Base-by-base conservation (phyloP, 2,797 vertebrate genomes). In the Tadarida brasiliensis region DNA sequence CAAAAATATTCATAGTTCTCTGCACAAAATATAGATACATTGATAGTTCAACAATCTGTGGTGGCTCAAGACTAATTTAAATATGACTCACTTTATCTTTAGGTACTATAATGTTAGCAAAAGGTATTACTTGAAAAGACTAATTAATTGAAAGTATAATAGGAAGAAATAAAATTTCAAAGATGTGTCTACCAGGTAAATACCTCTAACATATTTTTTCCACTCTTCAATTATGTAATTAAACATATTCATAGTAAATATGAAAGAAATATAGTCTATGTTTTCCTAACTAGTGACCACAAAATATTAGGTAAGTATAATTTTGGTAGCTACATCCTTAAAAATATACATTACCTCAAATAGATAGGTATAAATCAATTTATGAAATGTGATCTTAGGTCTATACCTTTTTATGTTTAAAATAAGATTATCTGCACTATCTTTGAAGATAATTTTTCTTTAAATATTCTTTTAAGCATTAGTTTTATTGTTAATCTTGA, bases 391-490 rank as follows among this genome's bases (percentile, higher is more conserved):
- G 35, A 8, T 26, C 47, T 87, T 20, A 76, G 51, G 14, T 77
- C 1, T 78, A 51, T 81, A 2, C 2, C 57, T 51, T 92, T 90
- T 78, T 9, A 63, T 59, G 4, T 78, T 95, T 96, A 81, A 71
- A 54, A 57, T 39, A 35, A 22, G 12, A 68, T 78, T 54, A 3
- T 68, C 57, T 57, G 0, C 19, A 81, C 4, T 90, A 76, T 70
- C 54, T 59, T 11, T 0, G n/a, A 15, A 10, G 94, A 30, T 73
- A 0, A 1, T 49, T 73, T 22, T 80, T 56, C 15, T 90, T 88
- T 84, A 61, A 81, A 94, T 86, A 30, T 22, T 17, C 28, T 84
- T 95, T 80, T n/a, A 84, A 94, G 5, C 33, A 57, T 19, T 33
- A 63, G 3, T 71, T 87, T 94, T 17, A 63, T 77, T 91, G 0